Conservation (phyloP, 37 sponge, comb jelly and placozoan genomes). For the Cladorhizidae sp. region DNA sequence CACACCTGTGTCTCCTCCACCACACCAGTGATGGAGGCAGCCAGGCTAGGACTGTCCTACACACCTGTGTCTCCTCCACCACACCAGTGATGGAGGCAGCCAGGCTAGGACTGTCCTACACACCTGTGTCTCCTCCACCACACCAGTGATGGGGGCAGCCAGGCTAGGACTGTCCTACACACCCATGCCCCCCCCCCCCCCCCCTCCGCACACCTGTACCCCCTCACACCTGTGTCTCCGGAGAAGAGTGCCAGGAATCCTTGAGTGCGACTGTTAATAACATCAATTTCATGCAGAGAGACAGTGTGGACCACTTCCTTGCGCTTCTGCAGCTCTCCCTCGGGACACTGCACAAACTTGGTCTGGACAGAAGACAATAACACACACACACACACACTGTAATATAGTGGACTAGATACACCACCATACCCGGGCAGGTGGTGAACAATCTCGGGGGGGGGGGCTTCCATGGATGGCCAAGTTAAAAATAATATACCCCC, state of each 20-base stretch:
- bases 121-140: too few species aligned
- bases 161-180: too few species aligned
- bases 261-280: constrained; percentile 96
- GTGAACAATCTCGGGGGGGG: not conserved
- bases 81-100: too few species aligned
- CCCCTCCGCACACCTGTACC: too few species aligned
- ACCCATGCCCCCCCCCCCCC: too few species aligned
- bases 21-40: too few species aligned
- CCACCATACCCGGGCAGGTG: not conserved
- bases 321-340: constrained; percentile 97
- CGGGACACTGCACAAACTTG: constrained; percentile 99
- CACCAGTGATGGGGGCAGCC: too few species aligned
- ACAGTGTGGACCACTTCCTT: constrained; percentile 99
- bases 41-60: too few species aligned
- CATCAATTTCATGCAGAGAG: constrained; percentile 97
- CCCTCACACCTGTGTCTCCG: constrained; percentile 44
- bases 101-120: too few species aligned
- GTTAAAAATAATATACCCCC: not conserved
- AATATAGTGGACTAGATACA: not conserved
- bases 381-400: not conserved
- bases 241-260: constrained; percentile 99
- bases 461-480: not conserved
- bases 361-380: constrained; percentile 42
- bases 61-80: too few species aligned
- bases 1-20: too few species aligned